A percentile compares a stretch with the other conserved stretches of the same genome.
Conservation (phyloP, 1,140 invertebrate species). For the Leptopilina boulardi region DNA sequence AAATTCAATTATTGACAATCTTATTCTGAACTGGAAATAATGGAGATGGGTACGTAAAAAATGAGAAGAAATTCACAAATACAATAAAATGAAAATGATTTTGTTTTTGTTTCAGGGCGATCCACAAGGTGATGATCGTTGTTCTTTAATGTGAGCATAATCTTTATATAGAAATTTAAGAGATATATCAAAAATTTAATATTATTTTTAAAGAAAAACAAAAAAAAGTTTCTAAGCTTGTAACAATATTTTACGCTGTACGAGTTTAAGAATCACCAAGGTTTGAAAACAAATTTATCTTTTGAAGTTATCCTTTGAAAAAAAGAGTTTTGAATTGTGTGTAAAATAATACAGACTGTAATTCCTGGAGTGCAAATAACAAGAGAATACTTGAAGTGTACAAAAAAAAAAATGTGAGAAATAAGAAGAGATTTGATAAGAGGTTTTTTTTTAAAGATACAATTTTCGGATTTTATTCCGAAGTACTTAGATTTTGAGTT, state of each 20-base stretch:
- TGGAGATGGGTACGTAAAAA: constrained; percentile 27
- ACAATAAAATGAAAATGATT: constrained; percentile 13
- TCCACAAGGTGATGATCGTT: constrained; percentile 78
- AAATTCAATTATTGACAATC: constrained; percentile 30
- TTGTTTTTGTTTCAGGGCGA: constrained; percentile 75
- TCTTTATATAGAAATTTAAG: constrained; percentile 18
- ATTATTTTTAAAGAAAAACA: constrained; percentile 47
- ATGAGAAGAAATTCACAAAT: background rate
- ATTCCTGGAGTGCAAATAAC: background rate
- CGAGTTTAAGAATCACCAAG: constrained; percentile 42
- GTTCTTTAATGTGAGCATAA: constrained; percentile 79
- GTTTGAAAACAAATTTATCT: constrained; percentile 18
- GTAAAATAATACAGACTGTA: background rate
- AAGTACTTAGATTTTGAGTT: background rate
- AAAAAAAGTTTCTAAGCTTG: constrained; percentile 53
- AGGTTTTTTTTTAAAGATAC: background rate
- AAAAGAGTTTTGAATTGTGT: background rate
- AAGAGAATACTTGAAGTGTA: background rate
- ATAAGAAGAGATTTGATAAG: background rate
- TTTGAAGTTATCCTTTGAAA: background rate
- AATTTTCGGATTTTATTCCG: constrained; percentile 9
- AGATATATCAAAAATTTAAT: constrained; percentile 49
- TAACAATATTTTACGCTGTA: constrained; percentile 53
- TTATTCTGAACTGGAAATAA: constrained; percentile 34
- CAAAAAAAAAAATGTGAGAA: background rate